Base-by-base conservation (phyloP, 2,797 vertebrate species). In the Rhincodon typus region DNA sequence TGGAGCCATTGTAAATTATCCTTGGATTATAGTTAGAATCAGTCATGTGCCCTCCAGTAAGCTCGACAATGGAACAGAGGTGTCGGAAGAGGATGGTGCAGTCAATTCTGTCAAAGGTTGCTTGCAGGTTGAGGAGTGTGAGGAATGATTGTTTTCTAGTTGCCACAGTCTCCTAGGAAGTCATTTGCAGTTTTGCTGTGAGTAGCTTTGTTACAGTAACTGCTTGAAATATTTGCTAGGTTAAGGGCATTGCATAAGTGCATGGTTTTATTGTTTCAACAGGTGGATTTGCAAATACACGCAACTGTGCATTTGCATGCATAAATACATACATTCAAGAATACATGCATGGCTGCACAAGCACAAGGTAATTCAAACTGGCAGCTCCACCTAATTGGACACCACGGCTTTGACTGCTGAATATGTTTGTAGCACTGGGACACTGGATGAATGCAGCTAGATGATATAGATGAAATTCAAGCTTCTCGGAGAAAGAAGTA, bases 401-500 rank as follows among this genome's bases (percentile, higher is more conserved):
- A 95, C 69, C 34, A 42, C 30, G 30, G 69, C 34, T 77, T 94
- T 77, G 13, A 10, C 4, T 30, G 70, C 46, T 17, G 12, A 53
- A 46, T 27, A 25, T 10, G 6, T 42, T 50, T 94, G 74, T n/a
- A 53, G 94, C 13, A 57, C 19, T 74, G 94, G 70, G 70, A 72
- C 94, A 19, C 69, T 74, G 69, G 4, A 53, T 72, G 27, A 77
- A 95, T 72, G 25, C 90, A 57, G 23, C 15, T 77, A 19, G 42
- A n/a, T 34, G 17, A 74, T 57, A 77, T 27, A 53, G 2, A 95
- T 72, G 27, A 77, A 95, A 95, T 72, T 46, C 70, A 95, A 70
- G 15, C 69, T 70, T 94, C 13, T 42, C 25, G 8, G 69, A 97
- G 97, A 96, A 97, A 97, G 10, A 97, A 96, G 97, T 97, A 97